A percentile compares a stretch with the other conserved stretches of the same genome.
Evolutionary conservation across 2,888 invertebrate species (phyloP).

Genomic region (Tinea trinotella): DNA sequence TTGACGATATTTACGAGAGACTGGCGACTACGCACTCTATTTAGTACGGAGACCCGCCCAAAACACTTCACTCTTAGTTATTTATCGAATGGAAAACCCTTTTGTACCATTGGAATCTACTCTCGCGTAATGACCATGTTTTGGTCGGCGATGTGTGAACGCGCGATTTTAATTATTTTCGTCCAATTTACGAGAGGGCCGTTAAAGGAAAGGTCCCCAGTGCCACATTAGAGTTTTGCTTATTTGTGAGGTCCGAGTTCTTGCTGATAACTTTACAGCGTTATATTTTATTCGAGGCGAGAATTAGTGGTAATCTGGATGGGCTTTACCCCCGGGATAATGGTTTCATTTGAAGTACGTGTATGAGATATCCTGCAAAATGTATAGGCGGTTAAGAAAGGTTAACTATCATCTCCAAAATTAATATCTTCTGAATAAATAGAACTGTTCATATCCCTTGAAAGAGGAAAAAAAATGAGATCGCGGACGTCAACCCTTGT

Average conservation of each 20-base stretch:
- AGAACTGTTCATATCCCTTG: too few relatives aligned
- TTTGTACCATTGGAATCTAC: conserved; percentile 48
- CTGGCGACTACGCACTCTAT: conserved; percentile 29
- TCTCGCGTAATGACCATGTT: conserved; percentile 60
- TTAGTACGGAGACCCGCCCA: conserved; percentile 28
- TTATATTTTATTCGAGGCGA: conserved; percentile 52
- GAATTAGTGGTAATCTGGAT: conserved; percentile 55
- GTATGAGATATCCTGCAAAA: conserved; percentile 28
- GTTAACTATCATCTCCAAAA: neutral
- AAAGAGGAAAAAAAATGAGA: neutral
- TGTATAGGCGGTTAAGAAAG: conserved; percentile 24
- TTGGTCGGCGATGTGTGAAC: conserved; percentile 51
- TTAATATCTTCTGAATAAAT: neutral
- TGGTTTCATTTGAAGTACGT: conserved; percentile 32
- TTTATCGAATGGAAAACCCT: conserved; percentile 63
- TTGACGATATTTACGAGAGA: conserved; percentile 45
- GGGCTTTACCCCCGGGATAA: conserved; percentile 34
- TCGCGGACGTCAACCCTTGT: conserved; percentile 1
- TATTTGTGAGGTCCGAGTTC: conserved; percentile 49
- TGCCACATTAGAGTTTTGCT: conserved; percentile 54
- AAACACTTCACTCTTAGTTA: conserved; percentile 38
- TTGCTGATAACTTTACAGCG: conserved; percentile 66
- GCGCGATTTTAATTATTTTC: conserved; percentile 71
- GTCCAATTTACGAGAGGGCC: conserved; percentile 68
- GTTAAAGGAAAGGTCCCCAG: conserved; percentile 64